phyloP scores from a whole-genome alignment of 2,888 invertebrate genomes.

The Campoletis raptor region DNA sequence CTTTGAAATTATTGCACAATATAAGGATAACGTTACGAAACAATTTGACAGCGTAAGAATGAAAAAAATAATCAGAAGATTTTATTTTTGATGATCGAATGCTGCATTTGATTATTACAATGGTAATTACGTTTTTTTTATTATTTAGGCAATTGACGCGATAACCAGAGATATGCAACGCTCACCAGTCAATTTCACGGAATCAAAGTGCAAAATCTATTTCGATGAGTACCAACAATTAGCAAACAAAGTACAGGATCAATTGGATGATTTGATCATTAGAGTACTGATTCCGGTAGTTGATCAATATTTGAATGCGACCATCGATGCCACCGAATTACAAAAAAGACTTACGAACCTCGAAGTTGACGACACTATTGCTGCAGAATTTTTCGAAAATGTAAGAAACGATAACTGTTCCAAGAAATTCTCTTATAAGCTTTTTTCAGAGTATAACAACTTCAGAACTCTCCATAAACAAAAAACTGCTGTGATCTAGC shows the following conservation, averaged over 20 bases:
- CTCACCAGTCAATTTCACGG: neutral
- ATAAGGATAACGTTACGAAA: neutral
- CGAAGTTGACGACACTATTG: too few species aligned
- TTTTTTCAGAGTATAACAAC: too few species aligned
- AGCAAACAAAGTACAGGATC: neutral
- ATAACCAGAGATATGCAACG: neutral
- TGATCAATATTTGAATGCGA: neutral
- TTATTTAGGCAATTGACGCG: neutral
- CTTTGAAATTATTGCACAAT: neutral
- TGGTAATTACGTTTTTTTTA: neutral
- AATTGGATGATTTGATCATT: neutral
- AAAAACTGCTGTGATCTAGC: too few species aligned
- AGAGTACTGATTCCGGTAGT: neutral
- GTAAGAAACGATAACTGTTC: too few species aligned
- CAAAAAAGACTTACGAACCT: too few species aligned
- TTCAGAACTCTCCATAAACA: too few species aligned
- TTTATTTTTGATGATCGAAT: neutral
- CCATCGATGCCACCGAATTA: too few species aligned
- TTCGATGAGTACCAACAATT: neutral
- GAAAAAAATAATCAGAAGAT: neutral
- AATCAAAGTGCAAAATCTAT: neutral
- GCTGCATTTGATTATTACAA: neutral
- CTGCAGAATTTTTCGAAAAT: too few species aligned
- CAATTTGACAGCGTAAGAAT: neutral
- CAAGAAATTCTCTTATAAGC: too few species aligned